Conservation (phyloP, 2,113 vertebrate genomes). For the Lophius piscatorius region DNA sequence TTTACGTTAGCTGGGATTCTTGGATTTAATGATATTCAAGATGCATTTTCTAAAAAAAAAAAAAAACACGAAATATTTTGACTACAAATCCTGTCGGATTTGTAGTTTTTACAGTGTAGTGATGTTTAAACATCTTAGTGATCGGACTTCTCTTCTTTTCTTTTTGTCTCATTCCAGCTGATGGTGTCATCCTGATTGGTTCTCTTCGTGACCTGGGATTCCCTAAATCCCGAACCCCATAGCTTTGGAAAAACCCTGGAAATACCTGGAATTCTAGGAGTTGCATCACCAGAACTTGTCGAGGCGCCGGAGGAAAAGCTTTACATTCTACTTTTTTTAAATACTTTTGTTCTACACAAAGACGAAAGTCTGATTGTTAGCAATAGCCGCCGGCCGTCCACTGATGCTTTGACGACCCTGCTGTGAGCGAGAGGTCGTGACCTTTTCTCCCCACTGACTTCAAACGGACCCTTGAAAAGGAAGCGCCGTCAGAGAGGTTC, state of each 20-base stretch:
- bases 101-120: slow-evolving; percentile 37
- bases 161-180: slow-evolving; percentile 69
- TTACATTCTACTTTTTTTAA: slow-evolving; percentile 69
- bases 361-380: slow-evolving; percentile 66
- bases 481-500: slow-evolving; percentile 74
- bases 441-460: slow-evolving; percentile 78
- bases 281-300: slow-evolving; percentile 76
- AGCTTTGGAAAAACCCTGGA: slow-evolving; percentile 80
- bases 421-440: slow-evolving; percentile 80
- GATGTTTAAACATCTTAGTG: slow-evolving; percentile 41
- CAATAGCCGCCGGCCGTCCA: slow-evolving; percentile 65
- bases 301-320: slow-evolving; percentile 78
- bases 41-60: no score
- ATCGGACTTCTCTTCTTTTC: slow-evolving; percentile 38
- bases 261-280: slow-evolving; percentile 82
- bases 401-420: slow-evolving; percentile 63
- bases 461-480: slow-evolving; percentile 81
- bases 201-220: slow-evolving; percentile 71
- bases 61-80: no score
- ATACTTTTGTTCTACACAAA: slow-evolving; percentile 63
- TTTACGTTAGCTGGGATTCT: no score
- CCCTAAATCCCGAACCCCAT: slow-evolving; percentile 72
- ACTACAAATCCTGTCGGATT: no score
- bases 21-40: no score
- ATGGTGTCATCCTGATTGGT: slow-evolving; percentile 59